Evolutionary conservation across 1,140 invertebrate species (phyloP).

Genomic region (Ctenoplectra terminalis): DNA sequence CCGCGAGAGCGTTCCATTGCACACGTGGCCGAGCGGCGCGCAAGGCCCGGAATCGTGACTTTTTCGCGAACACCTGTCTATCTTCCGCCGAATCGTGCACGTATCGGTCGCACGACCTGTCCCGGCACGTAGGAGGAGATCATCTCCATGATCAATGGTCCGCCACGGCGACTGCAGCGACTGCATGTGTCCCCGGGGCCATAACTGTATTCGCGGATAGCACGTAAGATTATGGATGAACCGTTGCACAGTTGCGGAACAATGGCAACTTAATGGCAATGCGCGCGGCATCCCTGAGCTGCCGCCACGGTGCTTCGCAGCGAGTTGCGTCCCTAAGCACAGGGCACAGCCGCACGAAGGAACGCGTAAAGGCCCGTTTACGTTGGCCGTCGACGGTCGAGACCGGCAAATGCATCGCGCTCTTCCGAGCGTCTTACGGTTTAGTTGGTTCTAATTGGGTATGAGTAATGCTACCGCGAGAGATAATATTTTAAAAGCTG

Average conservation of each 20-base stretch:
- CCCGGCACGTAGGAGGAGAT: conserved; percentile 65
- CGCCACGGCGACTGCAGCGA: conserved; percentile 54
- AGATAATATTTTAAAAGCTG: too few relatives aligned
- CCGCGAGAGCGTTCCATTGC: conserved; percentile 56
- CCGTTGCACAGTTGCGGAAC: conserved; percentile 74
- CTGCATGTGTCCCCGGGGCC: conserved; percentile 70
- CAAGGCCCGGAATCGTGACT: conserved; percentile 62
- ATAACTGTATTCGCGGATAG: conserved; percentile 74
- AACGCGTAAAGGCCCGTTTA: background rate
- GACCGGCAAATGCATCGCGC: background rate
- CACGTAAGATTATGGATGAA: conserved; percentile 73
- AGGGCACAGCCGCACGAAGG: background rate
- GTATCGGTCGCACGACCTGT: conserved; percentile 72
- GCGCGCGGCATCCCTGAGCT: conserved; percentile 20
- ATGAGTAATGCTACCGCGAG: too few relatives aligned
- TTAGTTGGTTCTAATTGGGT: too few relatives aligned
- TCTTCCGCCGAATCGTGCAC: conserved; percentile 68
- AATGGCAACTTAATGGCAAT: conserved; percentile 74
- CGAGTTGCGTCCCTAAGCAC: conserved; percentile 10
- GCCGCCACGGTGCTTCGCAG: conserved; percentile 45
- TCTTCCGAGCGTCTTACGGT: too few relatives aligned
- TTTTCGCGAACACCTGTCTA: conserved; percentile 72
- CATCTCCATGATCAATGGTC: conserved; percentile 74
- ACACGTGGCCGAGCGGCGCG: conserved; percentile 56
- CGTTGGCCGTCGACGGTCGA: background rate